Conservation (phyloP, 2,113 vertebrate species). For the Shinisaurus crocodilurus region DNA sequence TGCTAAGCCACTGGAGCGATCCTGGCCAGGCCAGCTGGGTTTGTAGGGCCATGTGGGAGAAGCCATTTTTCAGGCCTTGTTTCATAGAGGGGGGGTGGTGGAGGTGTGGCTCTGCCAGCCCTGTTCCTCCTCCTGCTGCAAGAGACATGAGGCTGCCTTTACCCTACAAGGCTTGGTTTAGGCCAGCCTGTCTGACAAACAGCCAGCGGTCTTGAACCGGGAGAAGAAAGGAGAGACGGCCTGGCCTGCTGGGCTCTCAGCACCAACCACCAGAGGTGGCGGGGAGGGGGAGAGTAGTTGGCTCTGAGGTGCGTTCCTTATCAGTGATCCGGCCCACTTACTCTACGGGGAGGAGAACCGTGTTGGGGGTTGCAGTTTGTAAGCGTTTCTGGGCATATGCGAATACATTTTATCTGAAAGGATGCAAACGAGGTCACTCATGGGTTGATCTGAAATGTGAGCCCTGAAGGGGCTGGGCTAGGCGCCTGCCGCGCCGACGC, state of each 20-base stretch:
- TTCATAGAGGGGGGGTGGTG: neutral
- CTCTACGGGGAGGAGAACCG: neutral
- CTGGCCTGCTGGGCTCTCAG: neutral
- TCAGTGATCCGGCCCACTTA: too few relatives aligned
- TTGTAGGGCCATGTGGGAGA: neutral
- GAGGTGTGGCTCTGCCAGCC: slow-evolving; percentile 44
- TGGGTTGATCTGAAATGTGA: slow-evolving; percentile 23
- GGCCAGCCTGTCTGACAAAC: slow-evolving; percentile 65
- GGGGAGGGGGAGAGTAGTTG: neutral
- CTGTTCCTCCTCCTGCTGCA: slow-evolving; percentile 51
- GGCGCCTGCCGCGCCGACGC: neutral
- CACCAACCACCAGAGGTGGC: neutral
- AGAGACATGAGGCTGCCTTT: slow-evolving; percentile 70
- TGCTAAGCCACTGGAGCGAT: neutral
- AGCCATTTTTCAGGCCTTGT: neutral
- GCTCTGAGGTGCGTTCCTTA: neutral
- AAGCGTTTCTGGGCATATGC: neutral
- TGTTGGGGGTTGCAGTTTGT: neutral
- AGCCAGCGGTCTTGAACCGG: slow-evolving; percentile 21
- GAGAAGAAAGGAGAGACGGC: neutral
- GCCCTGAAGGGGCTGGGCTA: neutral
- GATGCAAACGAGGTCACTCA: neutral
- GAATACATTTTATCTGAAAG: neutral
- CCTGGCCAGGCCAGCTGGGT: neutral
- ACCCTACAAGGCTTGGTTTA: slow-evolving; percentile 82